phyloP scores from a whole-genome alignment of 2,888 invertebrate genomes.

The Watsonalla cultraria region DNA sequence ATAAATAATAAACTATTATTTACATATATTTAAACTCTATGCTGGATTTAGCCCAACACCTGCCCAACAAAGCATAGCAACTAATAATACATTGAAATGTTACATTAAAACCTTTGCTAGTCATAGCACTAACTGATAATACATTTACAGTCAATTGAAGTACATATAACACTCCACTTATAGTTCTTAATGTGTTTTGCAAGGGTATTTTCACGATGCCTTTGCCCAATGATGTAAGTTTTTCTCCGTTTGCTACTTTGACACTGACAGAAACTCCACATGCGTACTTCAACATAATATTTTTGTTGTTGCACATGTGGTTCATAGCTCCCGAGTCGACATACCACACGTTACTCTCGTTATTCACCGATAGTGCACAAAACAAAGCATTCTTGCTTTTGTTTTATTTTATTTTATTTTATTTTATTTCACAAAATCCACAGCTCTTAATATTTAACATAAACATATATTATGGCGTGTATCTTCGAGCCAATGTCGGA shows the following conservation, averaged over 20 bases:
- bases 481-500: too few species aligned
- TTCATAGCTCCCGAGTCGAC: constrained; percentile 9
- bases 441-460: too few species aligned
- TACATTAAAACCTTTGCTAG: constrained; percentile 7
- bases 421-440: too few species aligned
- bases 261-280: background rate
- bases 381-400: constrained; percentile 1
- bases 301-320: constrained; percentile 10
- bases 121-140: constrained; percentile 10
- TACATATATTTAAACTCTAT: too few species aligned
- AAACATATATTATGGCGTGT: too few species aligned
- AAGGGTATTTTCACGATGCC: constrained; percentile 5
- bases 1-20: too few species aligned
- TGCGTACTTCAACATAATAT: background rate
- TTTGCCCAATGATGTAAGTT: constrained; percentile 1
- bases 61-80: too few species aligned
- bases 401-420: too few species aligned
- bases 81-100: constrained; percentile 3
- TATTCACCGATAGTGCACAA: constrained; percentile 1
- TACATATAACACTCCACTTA: too few species aligned
- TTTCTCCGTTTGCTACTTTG: constrained; percentile 5
- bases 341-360: constrained; percentile 1
- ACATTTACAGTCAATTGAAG: too few species aligned
- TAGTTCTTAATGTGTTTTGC: constrained; percentile 5
- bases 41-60: too few species aligned